Conservation (phyloP, 2,888 invertebrate genomes). For the Catonia carolina region DNA sequence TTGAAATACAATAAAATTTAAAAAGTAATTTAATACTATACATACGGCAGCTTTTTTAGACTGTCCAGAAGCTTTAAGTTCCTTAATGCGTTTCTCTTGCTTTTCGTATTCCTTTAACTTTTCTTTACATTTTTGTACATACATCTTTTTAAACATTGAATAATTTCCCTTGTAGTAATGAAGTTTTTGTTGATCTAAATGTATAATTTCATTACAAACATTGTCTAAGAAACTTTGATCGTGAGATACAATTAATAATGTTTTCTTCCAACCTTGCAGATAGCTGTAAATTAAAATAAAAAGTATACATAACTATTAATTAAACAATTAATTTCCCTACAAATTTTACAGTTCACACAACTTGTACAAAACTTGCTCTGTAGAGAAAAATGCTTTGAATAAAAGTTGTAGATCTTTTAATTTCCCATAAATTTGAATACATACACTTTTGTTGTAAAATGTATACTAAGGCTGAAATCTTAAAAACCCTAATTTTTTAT, state of each 20-base stretch:
- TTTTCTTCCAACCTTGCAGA: constrained; percentile 98
- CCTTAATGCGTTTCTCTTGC: constrained; percentile 93
- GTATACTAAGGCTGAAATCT: too few relatives aligned
- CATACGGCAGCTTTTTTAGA: constrained; percentile 86
- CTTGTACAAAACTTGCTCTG: too few relatives aligned
- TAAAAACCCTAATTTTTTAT: too few relatives aligned
- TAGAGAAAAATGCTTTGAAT: too few relatives aligned
- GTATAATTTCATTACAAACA: constrained; percentile 98
- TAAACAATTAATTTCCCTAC: too few relatives aligned
- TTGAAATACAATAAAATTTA: too few relatives aligned
- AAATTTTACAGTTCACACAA: too few relatives aligned
- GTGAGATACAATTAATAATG: constrained; percentile 95
- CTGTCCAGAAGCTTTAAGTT: constrained; percentile 89
- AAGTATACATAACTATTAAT: too few relatives aligned
- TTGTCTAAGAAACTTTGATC: constrained; percentile 99
- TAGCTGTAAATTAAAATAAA: constrained; percentile 55
- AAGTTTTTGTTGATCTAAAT: constrained; percentile 89
- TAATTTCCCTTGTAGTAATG: constrained; percentile 98
- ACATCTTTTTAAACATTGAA: constrained; percentile 98
- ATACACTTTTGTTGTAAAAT: too few relatives aligned
- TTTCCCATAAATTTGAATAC: too few relatives aligned
- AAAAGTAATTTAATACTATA: too few relatives aligned
- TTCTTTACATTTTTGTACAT: constrained; percentile 89
- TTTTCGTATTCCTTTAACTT: constrained; percentile 96
- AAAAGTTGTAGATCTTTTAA: too few relatives aligned